Percentiles rank a stretch among this genome's conserved stretches.
These are phyloP conservation scores for Amblyopsis rosae DNA, from an alignment of 2,113 vertebrate genomes.

Conservation along the genomic window DNA sequence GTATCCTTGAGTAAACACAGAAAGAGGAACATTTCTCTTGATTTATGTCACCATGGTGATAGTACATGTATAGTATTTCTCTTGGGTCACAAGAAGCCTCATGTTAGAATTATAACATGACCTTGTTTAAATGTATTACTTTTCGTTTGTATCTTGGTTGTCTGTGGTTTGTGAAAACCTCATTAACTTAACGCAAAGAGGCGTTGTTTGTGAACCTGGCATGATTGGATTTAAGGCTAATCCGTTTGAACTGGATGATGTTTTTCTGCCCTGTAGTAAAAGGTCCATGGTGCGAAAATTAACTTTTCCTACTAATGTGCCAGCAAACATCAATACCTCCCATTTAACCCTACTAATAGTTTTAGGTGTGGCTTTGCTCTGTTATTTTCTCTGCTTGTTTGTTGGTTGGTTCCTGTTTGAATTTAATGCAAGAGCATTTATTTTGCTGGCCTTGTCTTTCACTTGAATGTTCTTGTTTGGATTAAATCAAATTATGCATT, in stretches of 20 bases:
- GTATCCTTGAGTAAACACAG: neutral
- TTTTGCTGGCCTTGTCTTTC: conserved; percentile 2
- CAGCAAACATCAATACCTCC: conserved; percentile 1
- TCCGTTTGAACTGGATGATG: neutral
- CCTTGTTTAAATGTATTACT: conserved; percentile 19
- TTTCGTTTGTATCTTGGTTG: conserved; percentile 2
- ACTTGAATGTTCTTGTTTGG: neutral
- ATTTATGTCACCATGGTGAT: no score
- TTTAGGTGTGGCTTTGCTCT: neutral
- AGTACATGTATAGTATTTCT: no score
- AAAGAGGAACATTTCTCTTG: neutral
- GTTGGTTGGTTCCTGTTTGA: neutral
- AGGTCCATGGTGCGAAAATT: neutral
- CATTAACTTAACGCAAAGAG: conserved; percentile 39
- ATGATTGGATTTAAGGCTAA: neutral
- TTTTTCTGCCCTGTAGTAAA: neutral
- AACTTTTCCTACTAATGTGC: neutral
- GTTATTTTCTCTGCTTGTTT: neutral
- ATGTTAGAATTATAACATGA: conserved; percentile 13
- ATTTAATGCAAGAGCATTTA: neutral
- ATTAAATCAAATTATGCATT: conserved; percentile 13
- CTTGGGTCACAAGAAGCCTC: no score
- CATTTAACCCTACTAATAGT: neutral
- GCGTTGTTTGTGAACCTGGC: conserved; percentile 4
- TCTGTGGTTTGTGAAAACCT: conserved; percentile 30